Percentiles rank a stretch among this genome's conserved stretches.
Evolutionary conservation across 2,888 invertebrate genomes (phyloP).

Genomic region (Thereva nobilitata): DNA sequence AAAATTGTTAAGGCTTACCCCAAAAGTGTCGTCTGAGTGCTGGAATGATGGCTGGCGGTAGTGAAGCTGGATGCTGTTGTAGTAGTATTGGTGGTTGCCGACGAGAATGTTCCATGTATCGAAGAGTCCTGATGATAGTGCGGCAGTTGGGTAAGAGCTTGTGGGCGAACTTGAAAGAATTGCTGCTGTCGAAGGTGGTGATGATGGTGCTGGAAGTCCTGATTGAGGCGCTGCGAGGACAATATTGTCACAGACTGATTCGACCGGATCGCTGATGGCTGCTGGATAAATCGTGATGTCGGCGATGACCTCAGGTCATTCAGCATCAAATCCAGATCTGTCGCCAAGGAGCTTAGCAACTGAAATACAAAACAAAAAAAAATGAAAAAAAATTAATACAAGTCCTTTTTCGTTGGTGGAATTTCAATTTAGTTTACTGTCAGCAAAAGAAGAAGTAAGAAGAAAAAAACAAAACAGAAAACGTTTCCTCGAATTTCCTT

Average conservation of each 20-base stretch:
- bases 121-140: constrained; percentile 31
- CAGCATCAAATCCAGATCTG: constrained; percentile 84
- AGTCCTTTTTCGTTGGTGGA: neutral
- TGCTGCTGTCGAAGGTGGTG: constrained; percentile 43
- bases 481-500: too few relatives aligned
- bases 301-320: constrained; percentile 78
- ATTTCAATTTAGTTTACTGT: neutral
- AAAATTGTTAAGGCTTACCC: constrained; percentile 19
- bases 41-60: constrained; percentile 21
- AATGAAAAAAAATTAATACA: neutral
- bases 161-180: constrained; percentile 25
- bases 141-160: constrained; percentile 34
- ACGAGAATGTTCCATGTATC: constrained; percentile 11
- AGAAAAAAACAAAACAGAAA: too few relatives aligned
- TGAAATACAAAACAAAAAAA: constrained; percentile 59
- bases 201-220: constrained; percentile 40
- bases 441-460: neutral
- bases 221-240: constrained; percentile 39
- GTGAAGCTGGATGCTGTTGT: constrained; percentile 40
- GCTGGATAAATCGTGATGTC: constrained; percentile 42
- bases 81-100: constrained; percentile 43
- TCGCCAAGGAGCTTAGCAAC: constrained; percentile 80
- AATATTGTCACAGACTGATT: constrained; percentile 44
- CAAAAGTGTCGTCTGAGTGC: constrained; percentile 15
- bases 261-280: constrained; percentile 40